These are phyloP conservation scores for Crypturellus undulatus DNA, from an alignment of 2,113 vertebrate species.

Conservation along the genomic window DNA sequence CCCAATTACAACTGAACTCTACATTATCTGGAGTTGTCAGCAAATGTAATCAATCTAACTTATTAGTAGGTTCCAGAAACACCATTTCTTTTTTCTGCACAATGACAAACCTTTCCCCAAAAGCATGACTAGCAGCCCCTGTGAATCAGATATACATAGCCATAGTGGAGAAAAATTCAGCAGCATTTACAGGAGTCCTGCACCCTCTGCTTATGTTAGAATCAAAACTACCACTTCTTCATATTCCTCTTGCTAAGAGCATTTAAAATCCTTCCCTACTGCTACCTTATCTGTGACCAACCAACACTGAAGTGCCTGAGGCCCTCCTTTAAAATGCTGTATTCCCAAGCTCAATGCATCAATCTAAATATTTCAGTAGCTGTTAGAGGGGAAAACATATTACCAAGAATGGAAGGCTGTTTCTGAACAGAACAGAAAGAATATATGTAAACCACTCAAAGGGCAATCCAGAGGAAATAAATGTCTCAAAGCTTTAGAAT, in stretches of 20 bases:
- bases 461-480: neutral
- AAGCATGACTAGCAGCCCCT: neutral
- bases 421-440: neutral
- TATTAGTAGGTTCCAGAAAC: neutral
- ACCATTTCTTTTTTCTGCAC: neutral
- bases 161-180: neutral
- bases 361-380: neutral
- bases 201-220: neutral
- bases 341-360: neutral
- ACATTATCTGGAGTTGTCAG: neutral
- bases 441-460: neutral
- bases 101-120: neutral
- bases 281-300: neutral
- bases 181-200: neutral
- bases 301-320: neutral
- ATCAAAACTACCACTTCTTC: neutral
- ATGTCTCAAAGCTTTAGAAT: neutral
- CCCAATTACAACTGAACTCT: neutral
- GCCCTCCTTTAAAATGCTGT: neutral
- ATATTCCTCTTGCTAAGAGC: neutral
- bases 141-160: neutral
- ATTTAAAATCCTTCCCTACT: neutral
- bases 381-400: neutral
- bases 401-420: neutral
- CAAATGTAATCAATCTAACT: neutral